phyloP scores from a whole-genome alignment of 2,888 invertebrate species.

The Callyntrura sp. region DNA sequence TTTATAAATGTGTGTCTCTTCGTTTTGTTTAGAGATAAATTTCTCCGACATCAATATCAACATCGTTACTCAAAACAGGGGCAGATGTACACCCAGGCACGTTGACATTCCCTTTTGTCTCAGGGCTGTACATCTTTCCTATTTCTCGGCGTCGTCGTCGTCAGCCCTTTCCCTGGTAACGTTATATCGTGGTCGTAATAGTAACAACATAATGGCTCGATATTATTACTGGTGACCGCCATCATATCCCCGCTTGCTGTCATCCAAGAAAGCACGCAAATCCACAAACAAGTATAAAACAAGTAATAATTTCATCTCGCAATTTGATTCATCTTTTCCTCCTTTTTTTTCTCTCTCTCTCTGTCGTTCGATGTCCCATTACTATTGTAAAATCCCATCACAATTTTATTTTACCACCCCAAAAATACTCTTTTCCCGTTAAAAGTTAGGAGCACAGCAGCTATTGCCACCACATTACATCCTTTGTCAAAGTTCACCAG shows the following conservation, averaged over 20 bases:
- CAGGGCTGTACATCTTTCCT: no score
- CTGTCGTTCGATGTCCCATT: neutral
- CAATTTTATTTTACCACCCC: conserved; percentile 5
- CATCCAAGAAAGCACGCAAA: neutral
- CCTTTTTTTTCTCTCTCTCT: neutral
- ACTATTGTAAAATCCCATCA: neutral
- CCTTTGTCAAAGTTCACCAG: conserved; percentile 9
- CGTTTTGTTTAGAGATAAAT: conserved; percentile 48
- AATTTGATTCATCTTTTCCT: conserved; percentile 14
- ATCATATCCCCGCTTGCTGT: neutral
- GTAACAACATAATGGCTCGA: neutral
- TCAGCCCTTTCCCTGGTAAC: no score
- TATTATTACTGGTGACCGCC: neutral
- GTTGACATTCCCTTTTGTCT: no score
- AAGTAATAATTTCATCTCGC: conserved; percentile 11
- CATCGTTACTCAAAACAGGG: no score
- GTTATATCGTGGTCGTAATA: neutral
- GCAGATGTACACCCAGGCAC: neutral
- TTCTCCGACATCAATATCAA: neutral
- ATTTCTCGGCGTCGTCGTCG: no score
- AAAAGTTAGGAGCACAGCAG: neutral
- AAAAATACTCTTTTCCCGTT: neutral
- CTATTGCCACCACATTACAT: neutral
- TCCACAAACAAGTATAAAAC: neutral
- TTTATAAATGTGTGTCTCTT: conserved; percentile 25